phyloP scores from a whole-genome alignment of 2,797 vertebrate species.

The Oreochromis grahami region DNA sequence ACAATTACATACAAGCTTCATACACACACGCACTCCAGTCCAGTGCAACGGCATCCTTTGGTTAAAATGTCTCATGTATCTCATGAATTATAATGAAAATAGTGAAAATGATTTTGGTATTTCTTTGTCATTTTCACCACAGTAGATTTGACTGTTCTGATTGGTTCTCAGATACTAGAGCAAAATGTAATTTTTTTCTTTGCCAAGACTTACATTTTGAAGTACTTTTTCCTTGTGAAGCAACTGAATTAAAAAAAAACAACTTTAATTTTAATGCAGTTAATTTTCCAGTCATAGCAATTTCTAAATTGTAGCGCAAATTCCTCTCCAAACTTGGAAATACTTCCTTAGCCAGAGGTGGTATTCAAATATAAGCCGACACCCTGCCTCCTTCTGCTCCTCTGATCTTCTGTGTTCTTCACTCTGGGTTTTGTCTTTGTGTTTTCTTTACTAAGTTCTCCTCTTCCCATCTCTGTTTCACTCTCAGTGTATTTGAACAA shows the following conservation, averaged over 20 bases:
- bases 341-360: conserved; percentile 10
- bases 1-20: conserved; percentile 36
- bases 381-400: background rate
- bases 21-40: conserved; percentile 23
- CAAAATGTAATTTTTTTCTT: background rate
- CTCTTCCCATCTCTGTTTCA: conserved; percentile 20
- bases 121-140: background rate
- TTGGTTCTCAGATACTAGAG: background rate
- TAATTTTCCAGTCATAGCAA: conserved; percentile 4
- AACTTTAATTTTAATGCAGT: background rate
- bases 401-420: conserved; percentile 9
- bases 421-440: background rate
- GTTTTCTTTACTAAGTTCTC: conserved; percentile 10
- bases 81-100: conserved; percentile 50
- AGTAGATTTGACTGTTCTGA: background rate
- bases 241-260: background rate
- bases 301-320: conserved; percentile 9
- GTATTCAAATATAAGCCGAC: conserved; percentile 2
- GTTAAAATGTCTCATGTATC: conserved; percentile 17
- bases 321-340: conserved; percentile 18
- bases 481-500: conserved; percentile 77
- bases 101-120: conserved; percentile 25
- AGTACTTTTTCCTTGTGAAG: background rate
- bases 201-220: conserved; percentile 6
- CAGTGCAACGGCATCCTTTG: conserved; percentile 37